Evolutionary conservation across 2,797 vertebrate species (phyloP).

Genomic region (Myotis myotis): DNA sequence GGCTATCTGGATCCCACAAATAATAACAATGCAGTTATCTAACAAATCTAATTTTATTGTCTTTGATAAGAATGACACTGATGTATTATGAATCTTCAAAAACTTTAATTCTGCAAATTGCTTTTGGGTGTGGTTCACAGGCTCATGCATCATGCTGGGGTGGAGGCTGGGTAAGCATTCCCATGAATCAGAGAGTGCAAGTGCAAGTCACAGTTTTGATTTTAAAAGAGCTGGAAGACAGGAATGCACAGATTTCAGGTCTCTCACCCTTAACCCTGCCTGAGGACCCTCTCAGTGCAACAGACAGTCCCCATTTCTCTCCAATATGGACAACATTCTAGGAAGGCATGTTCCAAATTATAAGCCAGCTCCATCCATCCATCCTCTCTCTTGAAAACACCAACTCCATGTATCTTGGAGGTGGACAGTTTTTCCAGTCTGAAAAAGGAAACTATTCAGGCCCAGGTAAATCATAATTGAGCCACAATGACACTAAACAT

Average conservation of each 20-base stretch:
- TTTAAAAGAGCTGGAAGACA: neutral
- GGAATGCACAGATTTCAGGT: neutral
- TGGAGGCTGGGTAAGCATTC: neutral
- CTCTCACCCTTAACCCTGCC: neutral
- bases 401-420: neutral
- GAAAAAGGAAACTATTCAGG: neutral
- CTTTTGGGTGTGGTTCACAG: constrained; percentile 52
- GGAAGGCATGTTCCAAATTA: neutral
- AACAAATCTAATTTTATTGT: constrained; percentile 69
- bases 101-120: constrained; percentile 65
- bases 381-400: neutral
- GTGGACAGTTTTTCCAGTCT: neutral
- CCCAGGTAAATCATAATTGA: neutral
- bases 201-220: neutral
- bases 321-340: neutral
- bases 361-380: neutral
- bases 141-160: neutral
- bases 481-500: neutral
- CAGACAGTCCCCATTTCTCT: neutral
- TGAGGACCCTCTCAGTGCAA: neutral
- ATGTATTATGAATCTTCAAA: constrained; percentile 61
- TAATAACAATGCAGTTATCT: constrained; percentile 66
- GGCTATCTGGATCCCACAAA: constrained; percentile 65
- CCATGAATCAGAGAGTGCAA: neutral
- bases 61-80: constrained; percentile 64